Evolutionary conservation across 2,797 vertebrate species (phyloP).

Genomic region (Salmo trutta): DNA sequence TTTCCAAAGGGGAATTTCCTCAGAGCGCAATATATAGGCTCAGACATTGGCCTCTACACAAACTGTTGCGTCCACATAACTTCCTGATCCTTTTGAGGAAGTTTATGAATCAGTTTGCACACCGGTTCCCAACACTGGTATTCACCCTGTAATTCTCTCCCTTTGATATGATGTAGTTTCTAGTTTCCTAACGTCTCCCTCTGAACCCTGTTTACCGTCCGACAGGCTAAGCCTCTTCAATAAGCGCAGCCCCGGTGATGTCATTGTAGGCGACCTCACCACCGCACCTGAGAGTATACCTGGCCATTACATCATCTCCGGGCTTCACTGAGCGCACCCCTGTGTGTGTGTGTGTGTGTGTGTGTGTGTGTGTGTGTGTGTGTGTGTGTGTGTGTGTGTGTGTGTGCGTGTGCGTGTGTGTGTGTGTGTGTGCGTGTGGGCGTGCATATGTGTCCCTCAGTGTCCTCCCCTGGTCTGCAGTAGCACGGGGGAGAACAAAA

Average conservation of each 20-base stretch:
- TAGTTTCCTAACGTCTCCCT: conserved; percentile 38
- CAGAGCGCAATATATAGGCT: background rate
- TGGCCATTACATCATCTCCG: conserved; percentile 36
- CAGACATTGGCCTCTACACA: background rate
- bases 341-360: background rate
- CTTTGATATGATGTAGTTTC: conserved; percentile 51
- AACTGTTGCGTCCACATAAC: background rate
- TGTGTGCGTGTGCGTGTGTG: background rate
- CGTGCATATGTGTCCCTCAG: background rate
- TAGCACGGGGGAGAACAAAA: background rate
- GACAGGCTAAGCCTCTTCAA: conserved; percentile 9
- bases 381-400: background rate
- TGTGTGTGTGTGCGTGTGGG: background rate
- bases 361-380: background rate
- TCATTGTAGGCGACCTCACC: conserved; percentile 35
- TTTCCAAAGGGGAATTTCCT: conserved; percentile 39
- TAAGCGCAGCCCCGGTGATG: conserved; percentile 43
- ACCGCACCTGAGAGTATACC: conserved; percentile 34
- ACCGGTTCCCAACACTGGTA: conserved; percentile 55
- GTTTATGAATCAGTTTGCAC: conserved; percentile 48
- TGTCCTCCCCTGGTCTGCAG: background rate
- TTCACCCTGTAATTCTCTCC: conserved; percentile 49
- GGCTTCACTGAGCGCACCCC: background rate
- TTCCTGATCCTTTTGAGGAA: conserved; percentile 45
- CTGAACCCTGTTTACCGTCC: conserved; percentile 45